Percentiles rank a stretch among this genome's conserved stretches.
phyloP scores from a whole-genome alignment of 2,113 vertebrate species.

The Albula glossodonta region DNA sequence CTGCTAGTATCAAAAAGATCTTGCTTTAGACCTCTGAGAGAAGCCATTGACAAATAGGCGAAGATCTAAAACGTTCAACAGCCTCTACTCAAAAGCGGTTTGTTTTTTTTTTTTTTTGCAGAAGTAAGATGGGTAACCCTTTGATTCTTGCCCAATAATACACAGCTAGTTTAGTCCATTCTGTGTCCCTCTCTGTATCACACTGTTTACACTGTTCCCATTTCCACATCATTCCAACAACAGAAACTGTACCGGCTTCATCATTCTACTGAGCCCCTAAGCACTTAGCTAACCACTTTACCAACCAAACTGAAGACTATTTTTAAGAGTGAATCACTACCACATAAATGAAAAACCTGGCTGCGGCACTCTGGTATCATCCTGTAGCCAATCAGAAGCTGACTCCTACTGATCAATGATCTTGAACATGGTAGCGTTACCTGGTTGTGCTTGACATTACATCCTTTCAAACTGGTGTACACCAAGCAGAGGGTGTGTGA shows the following conservation, averaged over 20 bases:
- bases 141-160: not conserved
- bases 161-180: not conserved
- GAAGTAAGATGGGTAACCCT: not conserved
- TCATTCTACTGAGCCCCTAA: not conserved
- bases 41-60: not conserved
- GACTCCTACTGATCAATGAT: not conserved
- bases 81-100: not conserved
- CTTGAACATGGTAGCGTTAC: not conserved
- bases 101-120: no score
- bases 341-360: not conserved
- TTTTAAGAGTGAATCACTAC: no score
- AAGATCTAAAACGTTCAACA: not conserved
- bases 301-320: no score
- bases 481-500: not conserved
- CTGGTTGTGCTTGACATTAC: not conserved
- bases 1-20: not conserved
- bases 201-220: not conserved
- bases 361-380: not conserved
- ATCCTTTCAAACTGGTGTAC: not conserved
- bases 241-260: not conserved
- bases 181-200: not conserved
- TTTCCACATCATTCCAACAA: not conserved
- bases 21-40: not conserved
- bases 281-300: not conserved
- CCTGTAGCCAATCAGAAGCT: not conserved